A percentile compares a stretch with the other conserved stretches of the same genome.
phyloP scores from a whole-genome alignment of 2,797 vertebrate species.

The Ptychobarbus kaznakovi region DNA sequence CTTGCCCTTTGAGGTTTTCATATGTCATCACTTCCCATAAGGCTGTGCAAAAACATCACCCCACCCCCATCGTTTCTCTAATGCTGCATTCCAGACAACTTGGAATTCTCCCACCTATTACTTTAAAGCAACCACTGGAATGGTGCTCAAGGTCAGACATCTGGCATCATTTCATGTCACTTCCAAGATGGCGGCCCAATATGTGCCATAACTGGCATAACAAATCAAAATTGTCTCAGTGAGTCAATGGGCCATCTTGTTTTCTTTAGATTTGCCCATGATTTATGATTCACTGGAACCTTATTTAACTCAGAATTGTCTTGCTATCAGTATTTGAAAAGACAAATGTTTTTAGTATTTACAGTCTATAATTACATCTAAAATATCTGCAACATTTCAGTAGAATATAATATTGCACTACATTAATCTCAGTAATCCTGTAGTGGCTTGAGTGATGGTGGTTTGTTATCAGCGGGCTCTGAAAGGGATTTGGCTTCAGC shows the following conservation, averaged over 20 bases:
- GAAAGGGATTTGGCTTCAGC: slow-evolving; percentile 42
- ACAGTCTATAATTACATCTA: slow-evolving; percentile 16
- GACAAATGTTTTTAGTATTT: not conserved
- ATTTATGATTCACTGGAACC: slow-evolving; percentile 14
- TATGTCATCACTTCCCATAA: slow-evolving; percentile 65
- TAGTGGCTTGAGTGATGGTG: slow-evolving; percentile 21
- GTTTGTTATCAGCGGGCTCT: slow-evolving; percentile 42
- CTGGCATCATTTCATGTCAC: not conserved
- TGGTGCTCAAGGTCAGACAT: not conserved
- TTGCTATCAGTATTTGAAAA: slow-evolving; percentile 5
- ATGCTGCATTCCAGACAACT: slow-evolving; percentile 2
- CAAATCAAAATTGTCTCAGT: not conserved
- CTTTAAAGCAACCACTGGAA: slow-evolving; percentile 20
- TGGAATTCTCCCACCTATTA: slow-evolving; percentile 3
- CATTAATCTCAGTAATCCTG: slow-evolving; percentile 17
- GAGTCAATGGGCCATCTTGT: not conserved
- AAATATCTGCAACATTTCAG: slow-evolving; percentile 6
- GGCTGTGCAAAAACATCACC: slow-evolving; percentile 31
- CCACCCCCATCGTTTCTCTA: not conserved
- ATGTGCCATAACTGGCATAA: not conserved
- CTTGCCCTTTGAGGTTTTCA: slow-evolving; percentile 53
- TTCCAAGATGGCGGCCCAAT: not conserved
- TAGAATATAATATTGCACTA: slow-evolving; percentile 3
- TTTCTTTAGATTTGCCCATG: not conserved
- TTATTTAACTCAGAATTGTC: not conserved